Evolutionary conservation across 2,113 vertebrate genomes (phyloP), one percentile per base, ranked within the genome.

Genomic region (Ellobius talpinus): DNA sequence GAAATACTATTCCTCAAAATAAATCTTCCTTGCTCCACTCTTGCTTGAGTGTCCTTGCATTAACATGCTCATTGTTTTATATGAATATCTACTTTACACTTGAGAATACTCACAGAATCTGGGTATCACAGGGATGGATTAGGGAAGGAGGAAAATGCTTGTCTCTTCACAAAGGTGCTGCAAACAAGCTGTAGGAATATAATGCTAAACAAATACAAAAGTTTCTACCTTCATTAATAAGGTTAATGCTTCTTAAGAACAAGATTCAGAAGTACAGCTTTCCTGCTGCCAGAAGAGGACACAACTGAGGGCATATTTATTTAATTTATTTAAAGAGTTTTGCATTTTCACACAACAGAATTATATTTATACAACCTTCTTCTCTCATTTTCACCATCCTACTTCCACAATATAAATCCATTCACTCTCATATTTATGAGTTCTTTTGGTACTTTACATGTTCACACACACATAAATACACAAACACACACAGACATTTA

Each of bases 281-380:
- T 14, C 7, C 5, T 77, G 31, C 10, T 26, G 26, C 1, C 12
- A 29, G 26, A 29, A 29, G 39, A 16, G 0, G 5, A 7, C 12
- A 29, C 14, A 31, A 77, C 7, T 26, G 29, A 3, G 39, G 23
- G 17, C 1, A 2, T 29, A 47, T 26, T 2, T 13, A 68, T 68
- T 33, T 33, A 33, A 13, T 68, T 12, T 12, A 11, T 19, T n/a
- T 72, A 72, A 61, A 23, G 7, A 47, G 47, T 31, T 31, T 47
- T 77, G 42, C 1, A 14, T 26, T 29, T 29, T 29, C 19, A 76
- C 26, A 47, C 74, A 76, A 16, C 1, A 47, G 29, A 47, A 74
- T 42, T 23, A 74, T 24, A 74, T 74, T 74, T 24, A 42, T 12
- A 13, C 23, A 42, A 73, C 21, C 24, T 42, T 24, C n/a, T 26